phyloP scores from a whole-genome alignment of 2,113 vertebrate genomes.

The Macaca mulatta region DNA sequence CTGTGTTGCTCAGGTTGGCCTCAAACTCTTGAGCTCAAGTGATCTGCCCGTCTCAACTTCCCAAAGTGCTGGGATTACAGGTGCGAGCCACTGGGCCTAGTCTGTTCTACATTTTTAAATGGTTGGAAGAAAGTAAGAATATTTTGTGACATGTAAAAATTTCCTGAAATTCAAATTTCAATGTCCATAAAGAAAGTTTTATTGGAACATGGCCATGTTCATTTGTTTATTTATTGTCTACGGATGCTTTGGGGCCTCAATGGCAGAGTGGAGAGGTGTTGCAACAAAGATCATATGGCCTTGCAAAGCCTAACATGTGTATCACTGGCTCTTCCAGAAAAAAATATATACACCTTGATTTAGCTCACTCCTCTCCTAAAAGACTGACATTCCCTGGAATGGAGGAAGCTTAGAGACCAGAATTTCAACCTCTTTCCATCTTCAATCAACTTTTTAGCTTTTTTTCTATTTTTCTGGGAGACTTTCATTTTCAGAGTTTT shows the following conservation, averaged over 20 bases:
- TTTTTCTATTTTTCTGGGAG: slow-evolving; percentile 18
- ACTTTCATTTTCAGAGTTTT: not conserved
- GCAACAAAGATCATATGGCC: not conserved
- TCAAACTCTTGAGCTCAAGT: not conserved
- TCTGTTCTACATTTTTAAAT: not conserved
- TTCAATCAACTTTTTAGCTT: not conserved
- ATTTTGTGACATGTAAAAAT: not conserved
- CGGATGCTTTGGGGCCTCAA: not conserved
- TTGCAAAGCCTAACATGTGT: not conserved
- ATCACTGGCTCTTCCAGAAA: not conserved
- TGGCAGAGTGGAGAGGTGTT: not conserved
- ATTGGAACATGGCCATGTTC: not conserved
- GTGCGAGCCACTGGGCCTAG: not conserved
- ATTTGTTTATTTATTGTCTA: not conserved
- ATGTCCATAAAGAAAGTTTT: not conserved
- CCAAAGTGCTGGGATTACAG: not conserved
- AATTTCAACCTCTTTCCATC: slow-evolving; percentile 8
- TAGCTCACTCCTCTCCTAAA: not conserved
- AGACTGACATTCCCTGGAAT: not conserved
- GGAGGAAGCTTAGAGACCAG: not conserved
- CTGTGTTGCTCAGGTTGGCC: not conserved
- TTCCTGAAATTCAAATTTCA: not conserved
- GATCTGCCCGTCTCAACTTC: not conserved
- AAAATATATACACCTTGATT: not conserved
- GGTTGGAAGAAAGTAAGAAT: not conserved